phyloP scores from a whole-genome alignment of 1,140 invertebrate species.

The Hyles euphorbiae region DNA sequence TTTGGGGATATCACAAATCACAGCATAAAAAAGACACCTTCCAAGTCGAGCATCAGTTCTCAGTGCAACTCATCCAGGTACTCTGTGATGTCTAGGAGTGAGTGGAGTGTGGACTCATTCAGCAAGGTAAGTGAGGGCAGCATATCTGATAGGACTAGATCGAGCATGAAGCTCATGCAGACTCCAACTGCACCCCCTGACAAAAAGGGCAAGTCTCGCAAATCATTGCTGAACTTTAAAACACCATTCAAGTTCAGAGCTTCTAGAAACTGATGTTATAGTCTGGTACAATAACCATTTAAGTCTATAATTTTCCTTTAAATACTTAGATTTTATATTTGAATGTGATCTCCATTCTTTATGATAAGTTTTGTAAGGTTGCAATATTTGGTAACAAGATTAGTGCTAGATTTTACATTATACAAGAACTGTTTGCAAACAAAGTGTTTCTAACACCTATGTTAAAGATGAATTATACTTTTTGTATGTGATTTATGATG shows the following conservation, averaged over 20 bases:
- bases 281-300: background rate
- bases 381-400: background rate
- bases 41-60: conserved; percentile 50
- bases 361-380: background rate
- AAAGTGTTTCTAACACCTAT: too few species aligned
- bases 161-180: conserved; percentile 35
- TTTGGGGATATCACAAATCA: conserved; percentile 52
- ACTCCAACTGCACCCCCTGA: conserved; percentile 42
- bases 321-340: conserved; percentile 1
- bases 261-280: conserved; percentile 41
- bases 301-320: conserved; percentile 1
- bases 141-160: conserved; percentile 32
- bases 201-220: conserved; percentile 59
- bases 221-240: conserved; percentile 68
- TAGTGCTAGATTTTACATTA: background rate
- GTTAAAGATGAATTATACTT: too few species aligned
- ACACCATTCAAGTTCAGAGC: conserved; percentile 71
- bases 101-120: conserved; percentile 41
- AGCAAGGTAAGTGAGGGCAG: conserved; percentile 32
- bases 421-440: too few species aligned
- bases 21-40: conserved; percentile 52
- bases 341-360: conserved; percentile 2
- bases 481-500: too few species aligned
- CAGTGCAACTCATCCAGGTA: conserved; percentile 41
- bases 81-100: conserved; percentile 37